Percentiles rank a stretch among this genome's conserved stretches.
Evolutionary conservation across 2,797 vertebrate species (phyloP).

Genomic region (Scleropages formosus): DNA sequence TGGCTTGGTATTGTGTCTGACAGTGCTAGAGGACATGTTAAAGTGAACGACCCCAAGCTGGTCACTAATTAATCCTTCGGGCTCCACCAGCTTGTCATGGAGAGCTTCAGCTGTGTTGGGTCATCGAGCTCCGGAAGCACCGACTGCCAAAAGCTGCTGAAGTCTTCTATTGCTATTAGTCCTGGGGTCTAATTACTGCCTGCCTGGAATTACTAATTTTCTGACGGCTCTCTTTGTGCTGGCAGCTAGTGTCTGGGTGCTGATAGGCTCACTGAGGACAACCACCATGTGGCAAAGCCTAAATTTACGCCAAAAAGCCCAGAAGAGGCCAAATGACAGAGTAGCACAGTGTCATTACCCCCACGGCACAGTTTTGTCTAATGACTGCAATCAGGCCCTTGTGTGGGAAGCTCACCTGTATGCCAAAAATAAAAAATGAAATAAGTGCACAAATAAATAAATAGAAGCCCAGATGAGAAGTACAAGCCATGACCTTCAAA

Average conservation of each 20-base stretch:
- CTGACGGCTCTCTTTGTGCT: slow-evolving; percentile 32
- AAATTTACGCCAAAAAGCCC: slow-evolving; percentile 32
- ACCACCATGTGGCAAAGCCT: slow-evolving; percentile 16
- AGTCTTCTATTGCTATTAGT: background rate
- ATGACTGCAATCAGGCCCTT: slow-evolving; percentile 37
- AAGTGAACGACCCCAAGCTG: too few relatives aligned
- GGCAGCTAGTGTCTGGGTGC: background rate
- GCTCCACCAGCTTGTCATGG: background rate
- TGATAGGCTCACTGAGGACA: slow-evolving; percentile 12
- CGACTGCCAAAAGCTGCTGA: background rate
- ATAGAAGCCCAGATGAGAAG: background rate
- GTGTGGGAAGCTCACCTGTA: slow-evolving; percentile 21
- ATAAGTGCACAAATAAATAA: background rate
- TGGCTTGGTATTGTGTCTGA: background rate
- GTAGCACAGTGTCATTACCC: slow-evolving; percentile 29
- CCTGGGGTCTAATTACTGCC: slow-evolving; percentile 29
- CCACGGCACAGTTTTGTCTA: slow-evolving; percentile 28
- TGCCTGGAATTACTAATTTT: slow-evolving; percentile 12
- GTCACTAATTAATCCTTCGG: slow-evolving; percentile 19
- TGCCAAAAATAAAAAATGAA: slow-evolving; percentile 13
- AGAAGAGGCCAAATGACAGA: slow-evolving; percentile 31
- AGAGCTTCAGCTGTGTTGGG: slow-evolving; percentile 25
- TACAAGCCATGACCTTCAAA: too few relatives aligned
- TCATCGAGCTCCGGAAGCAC: background rate
- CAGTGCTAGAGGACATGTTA: background rate